phyloP scores from a whole-genome alignment of 2,888 invertebrate genomes.

The Hypsopygia costalis region DNA sequence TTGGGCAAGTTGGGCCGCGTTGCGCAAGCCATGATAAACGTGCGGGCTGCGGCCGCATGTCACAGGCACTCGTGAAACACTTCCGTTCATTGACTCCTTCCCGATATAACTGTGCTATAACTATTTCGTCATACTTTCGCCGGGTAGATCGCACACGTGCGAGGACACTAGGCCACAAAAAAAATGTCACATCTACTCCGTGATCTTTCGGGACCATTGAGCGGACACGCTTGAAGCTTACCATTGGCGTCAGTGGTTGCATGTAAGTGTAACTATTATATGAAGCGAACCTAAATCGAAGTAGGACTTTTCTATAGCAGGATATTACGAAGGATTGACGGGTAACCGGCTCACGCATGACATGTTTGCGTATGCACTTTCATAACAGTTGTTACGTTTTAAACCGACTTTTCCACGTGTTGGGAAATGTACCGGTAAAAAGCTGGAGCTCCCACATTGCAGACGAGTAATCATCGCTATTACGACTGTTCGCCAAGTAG shows the following conservation, averaged over 20 bases:
- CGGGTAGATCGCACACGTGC: slow-evolving; percentile 48
- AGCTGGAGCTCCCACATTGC: slow-evolving; percentile 67
- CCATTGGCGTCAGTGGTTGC: slow-evolving; percentile 25
- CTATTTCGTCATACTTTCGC: slow-evolving; percentile 66
- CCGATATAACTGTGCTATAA: slow-evolving; percentile 67
- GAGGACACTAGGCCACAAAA: slow-evolving; percentile 29
- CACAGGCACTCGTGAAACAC: slow-evolving; percentile 71
- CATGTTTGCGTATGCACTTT: slow-evolving; percentile 69
- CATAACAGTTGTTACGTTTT: slow-evolving; percentile 75
- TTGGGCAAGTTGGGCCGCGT: slow-evolving; percentile 65
- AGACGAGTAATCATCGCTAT: slow-evolving; percentile 60
- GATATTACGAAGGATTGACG: slow-evolving; percentile 55
- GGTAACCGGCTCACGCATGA: slow-evolving; percentile 48
- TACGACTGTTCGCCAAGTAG: slow-evolving; percentile 38
- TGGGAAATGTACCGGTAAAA: slow-evolving; percentile 65
- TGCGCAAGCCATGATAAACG: slow-evolving; percentile 72
- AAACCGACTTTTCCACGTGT: slow-evolving; percentile 66
- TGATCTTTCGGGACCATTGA: slow-evolving; percentile 53
- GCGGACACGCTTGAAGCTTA: slow-evolving; percentile 36
- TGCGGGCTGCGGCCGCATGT: slow-evolving; percentile 63
- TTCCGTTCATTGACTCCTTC: slow-evolving; percentile 80
- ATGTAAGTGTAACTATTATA: slow-evolving; percentile 37
- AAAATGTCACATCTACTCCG: slow-evolving; percentile 31
- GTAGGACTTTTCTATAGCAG: slow-evolving; percentile 52
- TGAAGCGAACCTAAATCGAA: slow-evolving; percentile 35